Conservation (phyloP, 2,113 vertebrate species). For the Ptilonorhynchus violaceus region DNA sequence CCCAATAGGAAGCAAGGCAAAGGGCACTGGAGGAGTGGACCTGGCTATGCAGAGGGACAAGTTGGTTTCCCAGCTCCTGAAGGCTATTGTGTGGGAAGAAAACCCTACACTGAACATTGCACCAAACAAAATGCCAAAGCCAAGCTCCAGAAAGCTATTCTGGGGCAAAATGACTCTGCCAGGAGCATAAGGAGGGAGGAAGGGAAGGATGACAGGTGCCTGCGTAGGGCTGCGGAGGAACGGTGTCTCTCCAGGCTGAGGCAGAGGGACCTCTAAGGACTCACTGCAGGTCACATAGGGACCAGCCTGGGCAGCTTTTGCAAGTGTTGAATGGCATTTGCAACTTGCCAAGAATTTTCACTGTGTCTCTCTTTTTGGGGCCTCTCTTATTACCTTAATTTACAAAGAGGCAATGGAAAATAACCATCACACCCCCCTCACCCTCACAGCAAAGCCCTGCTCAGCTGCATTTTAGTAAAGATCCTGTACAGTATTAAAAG, state of each 20-base stretch:
- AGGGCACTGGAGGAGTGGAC: neutral
- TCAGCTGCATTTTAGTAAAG: neutral
- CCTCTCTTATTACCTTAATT: neutral
- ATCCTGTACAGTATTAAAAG: slow-evolving; percentile 49
- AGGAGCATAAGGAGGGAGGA: neutral
- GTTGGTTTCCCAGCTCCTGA: neutral
- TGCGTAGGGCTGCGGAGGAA: fast-evolving
- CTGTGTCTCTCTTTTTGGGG: neutral
- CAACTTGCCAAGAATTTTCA: neutral
- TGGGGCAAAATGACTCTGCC: neutral
- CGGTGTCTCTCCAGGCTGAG: neutral
- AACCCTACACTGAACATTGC: neutral
- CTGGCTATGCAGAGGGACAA: neutral
- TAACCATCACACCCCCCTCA: neutral
- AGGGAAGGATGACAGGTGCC: neutral
- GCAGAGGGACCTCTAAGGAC: neutral
- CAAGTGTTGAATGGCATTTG: neutral
- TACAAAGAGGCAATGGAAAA: neutral
- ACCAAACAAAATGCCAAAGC: neutral
- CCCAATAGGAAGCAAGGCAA: neutral
- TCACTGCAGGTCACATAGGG: neutral
- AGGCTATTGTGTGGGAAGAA: neutral
- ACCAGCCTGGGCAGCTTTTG: neutral
- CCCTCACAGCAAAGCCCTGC: neutral
- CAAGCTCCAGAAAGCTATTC: neutral